Percentiles rank a stretch among this genome's conserved stretches.
Conservation (phyloP, 2,113 vertebrate species). For the Poicephalus gulielmi region DNA sequence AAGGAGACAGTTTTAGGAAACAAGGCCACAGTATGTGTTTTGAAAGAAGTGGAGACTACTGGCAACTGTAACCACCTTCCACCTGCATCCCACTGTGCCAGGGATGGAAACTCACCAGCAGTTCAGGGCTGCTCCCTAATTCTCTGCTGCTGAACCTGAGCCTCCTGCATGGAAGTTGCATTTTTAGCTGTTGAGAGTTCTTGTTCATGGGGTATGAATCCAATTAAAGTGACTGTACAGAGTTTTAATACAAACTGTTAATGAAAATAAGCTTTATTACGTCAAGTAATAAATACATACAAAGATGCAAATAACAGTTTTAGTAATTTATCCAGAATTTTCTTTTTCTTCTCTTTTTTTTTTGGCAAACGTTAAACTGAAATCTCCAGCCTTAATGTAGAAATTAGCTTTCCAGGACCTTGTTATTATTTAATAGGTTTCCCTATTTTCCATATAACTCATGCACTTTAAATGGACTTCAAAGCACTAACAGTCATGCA, state of each 20-base stretch:
- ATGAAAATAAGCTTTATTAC: constrained; percentile 99
- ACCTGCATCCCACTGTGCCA: fast-evolving
- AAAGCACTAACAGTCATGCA: constrained; percentile 82
- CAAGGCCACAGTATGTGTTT: neutral
- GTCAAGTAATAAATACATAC: constrained; percentile 99
- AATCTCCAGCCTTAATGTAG: constrained; percentile 67
- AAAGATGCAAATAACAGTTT: constrained; percentile 94
- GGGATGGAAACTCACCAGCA: neutral
- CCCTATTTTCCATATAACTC: constrained; percentile 82
- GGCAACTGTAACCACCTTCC: neutral
- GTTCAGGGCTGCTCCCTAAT: neutral
- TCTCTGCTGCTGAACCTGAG: neutral
- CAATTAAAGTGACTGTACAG: constrained; percentile 35
- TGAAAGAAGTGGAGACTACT: neutral
- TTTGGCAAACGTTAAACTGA: constrained; percentile 71
- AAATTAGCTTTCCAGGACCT: constrained; percentile 53
- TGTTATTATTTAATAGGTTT: constrained; percentile 61
- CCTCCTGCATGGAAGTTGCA: neutral
- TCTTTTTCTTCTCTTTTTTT: constrained; percentile 65
- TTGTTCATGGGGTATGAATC: neutral
- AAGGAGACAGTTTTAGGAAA: neutral
- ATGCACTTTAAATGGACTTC: constrained; percentile 82
- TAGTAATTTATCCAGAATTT: constrained; percentile 76
- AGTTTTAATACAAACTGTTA: constrained; percentile 74
- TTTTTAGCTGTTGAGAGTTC: neutral